Evolutionary conservation across 1,140 invertebrate species (phyloP), one percentile per base, ranked within the genome.

Genomic region (Drosophila parvula): DNA sequence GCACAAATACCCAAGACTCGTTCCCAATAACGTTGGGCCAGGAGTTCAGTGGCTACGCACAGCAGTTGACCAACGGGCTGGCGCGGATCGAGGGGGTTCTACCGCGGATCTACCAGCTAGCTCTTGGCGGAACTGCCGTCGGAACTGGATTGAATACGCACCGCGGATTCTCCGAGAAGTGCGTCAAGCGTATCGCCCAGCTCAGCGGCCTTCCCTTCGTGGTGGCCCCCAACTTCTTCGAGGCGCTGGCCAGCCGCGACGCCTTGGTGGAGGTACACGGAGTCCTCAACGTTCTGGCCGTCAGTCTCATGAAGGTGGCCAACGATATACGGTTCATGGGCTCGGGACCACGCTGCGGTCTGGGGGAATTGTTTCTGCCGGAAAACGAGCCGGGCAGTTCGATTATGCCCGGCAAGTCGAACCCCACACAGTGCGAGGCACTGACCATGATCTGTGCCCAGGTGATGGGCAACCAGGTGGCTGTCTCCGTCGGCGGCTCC

Each of bases 371-470:
- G 0, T 94, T 93, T 27, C 93, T 99, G 32, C 99, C 99, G 0
- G 98, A 99, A 93, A 99, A 99, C 93, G 99, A 99, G 92, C 98
- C 99, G 3, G 99, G 99, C 11, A 98, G 97, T 83, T 98, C 98
- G 9, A 99, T 99, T 75, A 99, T 99, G 99, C 99, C 99, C 45
- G 98, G 98, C 30, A 99, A 99, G 93, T 98, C 99, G 5, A 99
- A 99, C 93, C 99, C 99, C 40, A 99, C 99, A 0, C 99, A 99
- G 91, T 99, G 98, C 92, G 99, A 99, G 93, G 96, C 98, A 0
- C 93, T 99, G n/a, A 99, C 99, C 0, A 99, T 99, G 99, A 96
- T 99, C 2, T 97, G 97, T 45, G 97, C 98, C 34, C 99, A 99
- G 93, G 98, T 99, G n/a, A 99, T 99, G 96, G 98, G 98, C 30